These are phyloP conservation scores for Malachius bipustulatus DNA, from an alignment of 2,888 invertebrate species.

Conservation along the genomic window DNA sequence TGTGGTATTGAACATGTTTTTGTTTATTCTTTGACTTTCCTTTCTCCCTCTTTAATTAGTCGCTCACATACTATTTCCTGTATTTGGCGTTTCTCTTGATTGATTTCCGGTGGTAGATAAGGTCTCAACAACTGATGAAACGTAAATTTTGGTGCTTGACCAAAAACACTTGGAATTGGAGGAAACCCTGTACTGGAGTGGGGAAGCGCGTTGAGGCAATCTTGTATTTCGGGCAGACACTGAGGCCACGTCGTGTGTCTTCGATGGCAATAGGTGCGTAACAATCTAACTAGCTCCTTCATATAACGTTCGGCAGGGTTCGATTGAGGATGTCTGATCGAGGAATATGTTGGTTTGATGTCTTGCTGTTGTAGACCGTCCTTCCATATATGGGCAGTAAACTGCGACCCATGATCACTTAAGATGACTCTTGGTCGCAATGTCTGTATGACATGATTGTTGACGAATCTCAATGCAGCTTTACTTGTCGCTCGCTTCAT, in stretches of 20 bases:
- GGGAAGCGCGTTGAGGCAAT: conserved; percentile 4
- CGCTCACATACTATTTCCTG: not conserved
- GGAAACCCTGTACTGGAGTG: conserved; percentile 8
- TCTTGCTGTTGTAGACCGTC: not conserved
- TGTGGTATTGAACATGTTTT: not conserved
- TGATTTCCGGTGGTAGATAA: too few relatives aligned
- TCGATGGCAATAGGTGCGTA: conserved; percentile 12
- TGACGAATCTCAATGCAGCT: too few relatives aligned
- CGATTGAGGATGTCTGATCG: conserved; percentile 16
- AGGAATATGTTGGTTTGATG: conserved; percentile 6
- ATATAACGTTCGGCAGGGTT: conserved; percentile 19
- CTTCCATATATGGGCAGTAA: too few relatives aligned
- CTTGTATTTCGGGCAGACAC: conserved; percentile 4
- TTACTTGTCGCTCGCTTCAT: too few relatives aligned
- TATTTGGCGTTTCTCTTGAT: too few relatives aligned
- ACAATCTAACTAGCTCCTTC: conserved; percentile 15
- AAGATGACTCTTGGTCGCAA: too few relatives aligned
- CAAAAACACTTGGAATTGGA: conserved; percentile 3
- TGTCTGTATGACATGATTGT: too few relatives aligned
- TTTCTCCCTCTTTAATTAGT: not conserved
- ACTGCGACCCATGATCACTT: too few relatives aligned
- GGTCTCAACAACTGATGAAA: not conserved
- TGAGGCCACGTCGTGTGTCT: conserved; percentile 11
- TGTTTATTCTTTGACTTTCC: not conserved
- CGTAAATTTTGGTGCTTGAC: not conserved